A percentile compares a stretch with the other conserved stretches of the same genome.
Evolutionary conservation across 1,140 invertebrate genomes (phyloP).

Genomic region (Aporrectodea caliginosa): DNA sequence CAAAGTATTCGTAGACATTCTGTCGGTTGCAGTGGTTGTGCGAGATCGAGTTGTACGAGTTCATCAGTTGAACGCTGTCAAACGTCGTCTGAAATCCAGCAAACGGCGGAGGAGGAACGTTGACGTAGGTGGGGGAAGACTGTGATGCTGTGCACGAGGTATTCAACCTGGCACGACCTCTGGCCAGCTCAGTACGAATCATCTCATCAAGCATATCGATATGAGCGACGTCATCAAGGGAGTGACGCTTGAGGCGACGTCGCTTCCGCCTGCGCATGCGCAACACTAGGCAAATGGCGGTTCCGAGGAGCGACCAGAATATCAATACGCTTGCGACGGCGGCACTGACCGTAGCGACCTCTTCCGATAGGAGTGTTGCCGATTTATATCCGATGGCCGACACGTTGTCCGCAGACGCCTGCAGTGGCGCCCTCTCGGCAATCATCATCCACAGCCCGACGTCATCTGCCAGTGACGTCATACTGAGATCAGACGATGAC

Average conservation of each 20-base stretch:
- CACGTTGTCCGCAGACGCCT: background rate
- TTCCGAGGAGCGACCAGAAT: background rate
- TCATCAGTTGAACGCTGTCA: background rate
- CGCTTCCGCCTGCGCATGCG: background rate
- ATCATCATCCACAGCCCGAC: background rate
- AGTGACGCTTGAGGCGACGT: background rate
- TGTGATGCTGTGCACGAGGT: background rate
- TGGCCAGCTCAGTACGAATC: background rate
- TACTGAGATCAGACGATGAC: background rate
- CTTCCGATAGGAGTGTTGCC: background rate
- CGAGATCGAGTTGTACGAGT: background rate
- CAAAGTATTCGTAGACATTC: background rate
- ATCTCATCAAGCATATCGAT: background rate
- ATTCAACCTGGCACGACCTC: background rate
- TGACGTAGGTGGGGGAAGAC: background rate
- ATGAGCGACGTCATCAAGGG: background rate
- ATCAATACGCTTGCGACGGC: background rate
- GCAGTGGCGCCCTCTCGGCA: background rate
- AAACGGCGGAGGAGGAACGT: background rate
- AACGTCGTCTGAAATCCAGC: background rate
- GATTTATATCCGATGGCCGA: background rate
- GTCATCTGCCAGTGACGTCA: background rate
- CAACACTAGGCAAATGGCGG: background rate
- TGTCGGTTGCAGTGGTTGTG: background rate
- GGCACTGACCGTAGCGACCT: background rate